Evolutionary conservation across 2,797 vertebrate species (phyloP), one percentile per base, ranked within the genome.

Genomic region (Sebastiscus albofasciatus): DNA sequence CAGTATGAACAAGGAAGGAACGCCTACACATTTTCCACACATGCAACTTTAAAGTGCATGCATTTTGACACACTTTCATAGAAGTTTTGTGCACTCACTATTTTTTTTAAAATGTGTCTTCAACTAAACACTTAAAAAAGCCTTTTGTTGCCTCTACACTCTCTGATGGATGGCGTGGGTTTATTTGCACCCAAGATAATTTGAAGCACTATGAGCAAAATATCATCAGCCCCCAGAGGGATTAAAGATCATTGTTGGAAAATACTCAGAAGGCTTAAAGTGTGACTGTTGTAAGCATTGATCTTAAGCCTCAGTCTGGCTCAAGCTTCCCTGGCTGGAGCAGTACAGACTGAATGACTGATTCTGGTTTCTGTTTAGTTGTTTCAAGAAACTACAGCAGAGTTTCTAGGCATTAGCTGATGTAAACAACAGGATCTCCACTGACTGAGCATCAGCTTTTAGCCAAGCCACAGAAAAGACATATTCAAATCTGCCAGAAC

Each of bases 241-340:
- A 76, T 81, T 74, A 67, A 69, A 54, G 49, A 1, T 26, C n/a
- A 36, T 49, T 77, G 29, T 66, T 62, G n/a, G 16, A 24, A 71
- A 66, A 70, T 77, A 29, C 5, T 60, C 13, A n/a, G 11, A 33
- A 14, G 33, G 66, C 0, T 72, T 55, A 54, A 61, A 72, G 56
- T 26, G 2, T 13, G 36, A 29, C 46, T 72, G 5, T 24, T 65
- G 27, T 64, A 27, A 66, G 10, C 36, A 59, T 42, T 1, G 20
- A 24, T 22, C 3, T 12, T 6, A 77, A 80, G 46, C 36, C 46
- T 73, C 20, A 10, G 33, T 78, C 46, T 68, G 67, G 62, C 49
- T 77, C 62, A 72, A 39, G 66, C 71, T 20, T 24, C 16, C 9
- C 72, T 66, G 52, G 9, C 4, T 59, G n/a, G 6, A 62, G 42